Evolutionary conservation across 2,888 invertebrate genomes (phyloP), one percentile per base, ranked within the genome.

Genomic region (Watsonalla binaria): DNA sequence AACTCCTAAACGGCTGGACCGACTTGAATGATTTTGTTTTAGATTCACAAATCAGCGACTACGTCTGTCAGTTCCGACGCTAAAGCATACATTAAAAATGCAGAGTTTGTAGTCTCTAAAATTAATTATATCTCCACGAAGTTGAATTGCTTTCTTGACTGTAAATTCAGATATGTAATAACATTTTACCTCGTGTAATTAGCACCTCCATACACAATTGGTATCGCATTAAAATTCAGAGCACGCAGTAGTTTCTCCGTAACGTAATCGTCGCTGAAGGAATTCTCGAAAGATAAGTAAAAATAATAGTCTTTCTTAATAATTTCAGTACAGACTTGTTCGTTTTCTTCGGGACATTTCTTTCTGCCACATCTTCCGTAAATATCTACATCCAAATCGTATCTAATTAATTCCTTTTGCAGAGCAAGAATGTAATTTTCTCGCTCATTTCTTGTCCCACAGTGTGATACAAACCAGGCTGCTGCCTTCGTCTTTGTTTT

Each of bases 191-290:
- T 63, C 33, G 68, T 57, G 57, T 72, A 70, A 52, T 73, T 63
- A 52, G 91, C 92, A n/a, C 91, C 92, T 6, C 94, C 93, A 84
- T 92, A 93, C 9, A 93, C 94, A 34, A 94, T 91, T 0, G 94
- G 94, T 9, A 94, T 77, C 7, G 93, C 84, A 65, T 92, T 86
- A 75, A 78, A 56, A 39, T 74, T 63, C 59, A 70, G 65, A 33
- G 78, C 75, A 58, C 54, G 60, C 49, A 74, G 39, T 35, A 73
- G 52, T 52, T 74, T 74, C 60, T 72, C 73, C 6, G 70, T 76
- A 54, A 57, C 59, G 46, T 81, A 81, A 52, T 80, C 80, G 49
- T 74, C 74, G 14, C 68, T 64, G 39, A 78, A 72, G 0, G 80
- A 78, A 58, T 80, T 80, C 61, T 81, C 81, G 51, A 81, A 78